Evolutionary conservation across 2,797 vertebrate species (phyloP), one percentile per base, ranked within the genome.

Genomic region (Menidia menidia): DNA sequence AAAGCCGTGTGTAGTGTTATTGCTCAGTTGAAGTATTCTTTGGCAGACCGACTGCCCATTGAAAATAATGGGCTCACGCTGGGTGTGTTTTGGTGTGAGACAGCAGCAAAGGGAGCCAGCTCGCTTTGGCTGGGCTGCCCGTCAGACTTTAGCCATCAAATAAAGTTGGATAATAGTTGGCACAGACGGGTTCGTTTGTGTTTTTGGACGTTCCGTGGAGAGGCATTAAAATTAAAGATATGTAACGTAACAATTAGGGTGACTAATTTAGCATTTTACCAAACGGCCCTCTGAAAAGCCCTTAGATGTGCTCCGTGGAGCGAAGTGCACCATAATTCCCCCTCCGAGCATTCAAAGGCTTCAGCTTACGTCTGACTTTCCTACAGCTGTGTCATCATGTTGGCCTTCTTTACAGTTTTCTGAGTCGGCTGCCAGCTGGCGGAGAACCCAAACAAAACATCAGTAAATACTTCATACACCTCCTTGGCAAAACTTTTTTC

Each of bases 391-490:
- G 12, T 65, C 42, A 16, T 64, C n/a, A 32, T 63, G 58, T 61
- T 69, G 77, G 82, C 68, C 73, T 56, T 44, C 41, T 70, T 69
- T 39, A 70, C 57, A 65, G 35, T 56, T 72, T 64, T 75, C 53
- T 16, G 15, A 32, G 50, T 84, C 58, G 72, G 53, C 68, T 82
- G 78, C 90, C 88, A 90, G 80, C 81, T 89, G 88, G 84, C 86
- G 62, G 55, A 16, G 58, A 74, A 71, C 44, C 58, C 51, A 54
- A 75, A 60, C 61, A 44, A 5, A 69, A 57, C 75, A 76, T 86
- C 66, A 42, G 78, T 88, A 89, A 88, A 92, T 94, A 92, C 88
- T 92, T 91, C 78, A 86, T 82, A 85, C 73, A 81, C 88, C 90
- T 81, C 64, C 90, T 61, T 91, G 85, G 75, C 67, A 71, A 77